Base-by-base conservation (phyloP, 1,140 invertebrate genomes). In the Phenacoccus solenopsis region DNA sequence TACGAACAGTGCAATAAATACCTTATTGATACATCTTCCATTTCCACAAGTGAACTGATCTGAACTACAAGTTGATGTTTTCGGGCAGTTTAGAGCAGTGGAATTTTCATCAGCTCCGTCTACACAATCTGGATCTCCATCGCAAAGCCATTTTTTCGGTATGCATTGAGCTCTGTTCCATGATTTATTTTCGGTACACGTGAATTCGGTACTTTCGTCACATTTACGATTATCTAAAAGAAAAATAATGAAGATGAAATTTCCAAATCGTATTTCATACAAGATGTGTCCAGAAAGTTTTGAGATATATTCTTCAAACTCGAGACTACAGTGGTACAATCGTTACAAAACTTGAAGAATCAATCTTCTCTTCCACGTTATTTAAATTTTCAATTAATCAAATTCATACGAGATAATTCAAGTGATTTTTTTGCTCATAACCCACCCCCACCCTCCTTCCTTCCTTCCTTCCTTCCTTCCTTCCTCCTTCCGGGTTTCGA, bases 91-190 rank as follows among this genome's bases (percentile, higher is more conserved):
- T 71, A 91, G 87, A 10, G 90, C 74, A 0, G 90, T 92, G 0
- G 86, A 81, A 75, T 94, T 94, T 79, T 98, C 96, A 78, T 98
- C 96, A n/a, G 93, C 93, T 0, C 94, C 93, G 78, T 97, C 94
- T 0, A 96, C 91, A 79, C 95, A 97, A 77, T 97, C 94, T 0
- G 94, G 92, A 78, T 96, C 94, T 0, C 94, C 94, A 78, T 98
- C 95, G 78, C 95, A 98, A 0, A 98, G 80, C 93, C 94, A 98
- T 77, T 94, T 90, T 72, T 86, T 87, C 0, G 93, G 91, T 68
- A 98, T 97, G 78, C 96, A 98, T 72, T 94, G 91, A 0, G 92
- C 90, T 69, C 93, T 82, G 59, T 89, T 90, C 93, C 93, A 96
- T 5, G 87, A 83, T 77, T 93, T 94, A 75, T 96, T 96, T 64